These are phyloP conservation scores for Ichneumoninae sp. DNA, from an alignment of 2,888 invertebrate species.

Conservation along the genomic window DNA sequence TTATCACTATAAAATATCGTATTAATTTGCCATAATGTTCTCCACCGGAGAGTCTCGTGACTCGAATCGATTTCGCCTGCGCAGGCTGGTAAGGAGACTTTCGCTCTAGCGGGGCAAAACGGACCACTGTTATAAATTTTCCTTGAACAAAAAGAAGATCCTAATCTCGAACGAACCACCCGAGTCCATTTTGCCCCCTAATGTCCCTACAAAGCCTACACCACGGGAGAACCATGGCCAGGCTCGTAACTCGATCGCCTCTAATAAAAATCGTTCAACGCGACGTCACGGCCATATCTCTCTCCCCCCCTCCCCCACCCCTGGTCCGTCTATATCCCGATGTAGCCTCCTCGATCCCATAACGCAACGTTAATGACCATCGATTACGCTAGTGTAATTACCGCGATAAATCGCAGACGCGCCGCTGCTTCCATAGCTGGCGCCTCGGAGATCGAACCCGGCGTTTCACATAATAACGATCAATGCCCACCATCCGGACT, in stretches of 20 bases:
- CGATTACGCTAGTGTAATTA: conserved; percentile 81
- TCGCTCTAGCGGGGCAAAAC: neutral
- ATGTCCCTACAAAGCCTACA: no score
- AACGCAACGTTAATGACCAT: conserved; percentile 81
- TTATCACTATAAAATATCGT: conserved; percentile 57
- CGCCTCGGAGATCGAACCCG: conserved; percentile 28
- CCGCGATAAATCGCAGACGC: conserved; percentile 79
- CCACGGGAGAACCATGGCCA: no score
- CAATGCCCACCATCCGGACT: conserved; percentile 18
- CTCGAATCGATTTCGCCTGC: conserved; percentile 50
- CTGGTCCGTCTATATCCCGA: conserved; percentile 62
- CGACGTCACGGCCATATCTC: conserved; percentile 56
- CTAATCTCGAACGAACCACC: no score
- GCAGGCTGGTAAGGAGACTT: neutral
- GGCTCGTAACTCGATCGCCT: conserved; percentile 68
- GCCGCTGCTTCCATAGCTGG: conserved; percentile 18
- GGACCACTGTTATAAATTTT: neutral
- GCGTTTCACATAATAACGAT: conserved; percentile 47
- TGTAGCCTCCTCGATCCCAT: conserved; percentile 73
- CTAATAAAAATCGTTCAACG: conserved; percentile 79
- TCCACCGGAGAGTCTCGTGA: conserved; percentile 16
- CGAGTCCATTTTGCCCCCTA: no score
- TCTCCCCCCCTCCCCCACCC: neutral
- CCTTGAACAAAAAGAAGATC: neutral
- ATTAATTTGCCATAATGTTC: conserved; percentile 61